Conservation (phyloP, 2,888 invertebrate species). For the Nephrotoma appendiculata region DNA sequence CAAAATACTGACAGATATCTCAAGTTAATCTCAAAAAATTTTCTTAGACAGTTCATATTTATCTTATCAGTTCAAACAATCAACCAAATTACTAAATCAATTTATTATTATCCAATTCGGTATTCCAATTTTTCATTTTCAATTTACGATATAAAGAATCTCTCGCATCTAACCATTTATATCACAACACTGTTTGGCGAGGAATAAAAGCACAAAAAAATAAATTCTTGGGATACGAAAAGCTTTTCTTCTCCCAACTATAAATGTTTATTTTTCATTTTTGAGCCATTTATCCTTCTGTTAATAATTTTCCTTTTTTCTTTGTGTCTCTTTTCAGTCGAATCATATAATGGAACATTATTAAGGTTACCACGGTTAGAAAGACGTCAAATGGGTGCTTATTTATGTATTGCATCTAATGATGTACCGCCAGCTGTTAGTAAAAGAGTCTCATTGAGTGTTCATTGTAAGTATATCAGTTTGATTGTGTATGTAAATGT, state of each 20-base stretch:
- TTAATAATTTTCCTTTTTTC: background rate
- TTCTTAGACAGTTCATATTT: background rate
- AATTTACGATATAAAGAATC: background rate
- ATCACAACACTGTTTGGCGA: background rate
- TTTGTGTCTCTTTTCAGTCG: slow-evolving; percentile 36
- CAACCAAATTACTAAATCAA: background rate
- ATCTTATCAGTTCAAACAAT: background rate
- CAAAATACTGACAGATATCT: background rate
- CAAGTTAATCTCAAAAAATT: background rate
- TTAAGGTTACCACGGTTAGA: slow-evolving; percentile 66
- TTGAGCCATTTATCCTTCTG: background rate
- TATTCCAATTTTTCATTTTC: background rate
- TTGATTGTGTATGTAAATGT: background rate
- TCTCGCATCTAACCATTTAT: background rate
- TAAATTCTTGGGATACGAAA: background rate
- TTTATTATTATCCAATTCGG: background rate
- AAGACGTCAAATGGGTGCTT: slow-evolving; percentile 80
- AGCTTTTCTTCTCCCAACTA: background rate
- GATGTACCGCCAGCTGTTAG: slow-evolving; percentile 85
- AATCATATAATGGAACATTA: slow-evolving; percentile 61
- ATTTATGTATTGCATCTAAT: slow-evolving; percentile 83
- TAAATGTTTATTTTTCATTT: background rate
- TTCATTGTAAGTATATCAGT: slow-evolving; percentile 63
- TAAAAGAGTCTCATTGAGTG: slow-evolving; percentile 72
- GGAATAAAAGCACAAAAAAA: background rate